phyloP scores from a whole-genome alignment of 2,797 vertebrate genomes.

The Silurus aristotelis region DNA sequence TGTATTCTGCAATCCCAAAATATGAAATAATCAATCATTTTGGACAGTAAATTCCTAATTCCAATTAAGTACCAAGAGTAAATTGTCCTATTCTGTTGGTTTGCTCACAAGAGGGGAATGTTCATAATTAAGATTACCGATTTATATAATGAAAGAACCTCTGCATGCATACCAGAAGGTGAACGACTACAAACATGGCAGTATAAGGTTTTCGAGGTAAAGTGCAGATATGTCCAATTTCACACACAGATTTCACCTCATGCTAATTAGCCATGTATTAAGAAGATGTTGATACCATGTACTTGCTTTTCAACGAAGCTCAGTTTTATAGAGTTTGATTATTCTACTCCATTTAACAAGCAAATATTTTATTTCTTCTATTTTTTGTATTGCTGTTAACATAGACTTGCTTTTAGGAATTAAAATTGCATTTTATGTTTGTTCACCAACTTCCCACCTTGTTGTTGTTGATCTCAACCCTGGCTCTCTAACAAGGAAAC shows the following conservation, averaged over 20 bases:
- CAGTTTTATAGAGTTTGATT: background rate
- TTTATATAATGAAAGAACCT: background rate
- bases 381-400: background rate
- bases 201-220: background rate
- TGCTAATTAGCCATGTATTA: background rate
- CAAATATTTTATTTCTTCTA: background rate
- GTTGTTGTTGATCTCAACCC: background rate
- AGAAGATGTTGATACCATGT: background rate
- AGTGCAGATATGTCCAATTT: background rate
- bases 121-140: background rate
- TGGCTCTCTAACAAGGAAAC: background rate
- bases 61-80: background rate
- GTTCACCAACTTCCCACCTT: conserved; percentile 11
- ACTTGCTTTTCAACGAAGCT: background rate
- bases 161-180: background rate
- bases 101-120: background rate
- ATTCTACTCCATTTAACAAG: background rate
- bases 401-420: background rate
- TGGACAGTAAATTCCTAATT: background rate
- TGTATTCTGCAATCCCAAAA: background rate
- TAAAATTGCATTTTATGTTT: background rate
- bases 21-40: background rate
- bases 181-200: background rate
- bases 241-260: background rate
- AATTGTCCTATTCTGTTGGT: background rate